A percentile compares a stretch with the other conserved stretches of the same genome.
These are phyloP conservation scores for Tylochromis polylepis DNA, from an alignment of 2,113 vertebrate species.

Conservation along the genomic window DNA sequence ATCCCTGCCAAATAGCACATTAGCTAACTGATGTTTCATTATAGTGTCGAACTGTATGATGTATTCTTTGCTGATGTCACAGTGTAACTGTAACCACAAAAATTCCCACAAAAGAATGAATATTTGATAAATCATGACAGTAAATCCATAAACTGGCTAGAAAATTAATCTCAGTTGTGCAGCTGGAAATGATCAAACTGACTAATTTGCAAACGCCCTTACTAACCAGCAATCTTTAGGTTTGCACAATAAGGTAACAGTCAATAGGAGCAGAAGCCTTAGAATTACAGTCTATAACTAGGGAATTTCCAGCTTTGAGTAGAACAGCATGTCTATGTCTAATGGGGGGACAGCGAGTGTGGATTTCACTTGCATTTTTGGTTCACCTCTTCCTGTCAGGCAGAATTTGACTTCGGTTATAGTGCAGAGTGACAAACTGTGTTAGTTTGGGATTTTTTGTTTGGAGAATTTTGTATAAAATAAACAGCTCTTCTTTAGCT, in stretches of 20 bases:
- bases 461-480: not conserved
- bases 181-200: not conserved
- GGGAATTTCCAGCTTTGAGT: conserved; percentile 11
- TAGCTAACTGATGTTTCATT: no score
- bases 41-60: no score
- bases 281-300: not conserved
- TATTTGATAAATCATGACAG: not conserved
- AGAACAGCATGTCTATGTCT: not conserved
- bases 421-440: no score
- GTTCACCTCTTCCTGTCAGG: not conserved
- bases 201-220: not conserved
- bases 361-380: not conserved
- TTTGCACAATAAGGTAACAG: not conserved
- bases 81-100: no score
- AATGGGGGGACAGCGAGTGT: not conserved
- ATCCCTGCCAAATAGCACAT: no score
- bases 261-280: not conserved
- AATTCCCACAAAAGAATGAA: not conserved
- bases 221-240: not conserved
- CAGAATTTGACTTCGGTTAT: not conserved
- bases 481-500: not conserved
- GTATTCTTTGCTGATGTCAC: no score
- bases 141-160: not conserved
- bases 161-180: not conserved
- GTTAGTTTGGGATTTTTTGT: not conserved